These are phyloP conservation scores for Pituophis catenifer DNA, from an alignment of 2,113 vertebrate species.

Conservation along the genomic window DNA sequence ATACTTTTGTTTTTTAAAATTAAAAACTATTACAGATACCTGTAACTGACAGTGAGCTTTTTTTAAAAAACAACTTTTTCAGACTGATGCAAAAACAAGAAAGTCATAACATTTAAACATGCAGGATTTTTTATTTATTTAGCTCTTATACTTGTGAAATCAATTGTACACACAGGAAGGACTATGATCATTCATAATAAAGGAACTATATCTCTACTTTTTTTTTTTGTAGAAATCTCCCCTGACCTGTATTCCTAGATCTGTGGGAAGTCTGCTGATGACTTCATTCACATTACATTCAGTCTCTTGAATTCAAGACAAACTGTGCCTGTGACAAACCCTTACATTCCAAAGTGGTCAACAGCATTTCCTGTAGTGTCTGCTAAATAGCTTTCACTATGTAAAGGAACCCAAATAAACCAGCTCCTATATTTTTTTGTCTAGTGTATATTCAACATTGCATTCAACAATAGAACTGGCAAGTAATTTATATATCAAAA, in stretches of 20 bases:
- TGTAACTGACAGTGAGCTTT: not conserved
- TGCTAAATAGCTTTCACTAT: not conserved
- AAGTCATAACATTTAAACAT: constrained; percentile 23
- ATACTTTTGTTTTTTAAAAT: not conserved
- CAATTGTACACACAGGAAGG: not conserved
- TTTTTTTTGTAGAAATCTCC: not conserved
- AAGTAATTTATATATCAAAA: not conserved
- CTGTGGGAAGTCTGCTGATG: constrained; percentile 9
- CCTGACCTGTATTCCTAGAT: not conserved
- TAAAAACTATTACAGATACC: not conserved
- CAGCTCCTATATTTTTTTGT: not conserved
- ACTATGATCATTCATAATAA: not conserved
- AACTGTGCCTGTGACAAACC: not conserved
- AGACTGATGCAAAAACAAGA: constrained; percentile 53
- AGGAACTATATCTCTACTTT: constrained; percentile 6
- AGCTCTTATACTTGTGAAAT: constrained; percentile 29
- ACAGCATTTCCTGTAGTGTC: not conserved
- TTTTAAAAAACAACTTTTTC: not conserved
- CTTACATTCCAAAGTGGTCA: not conserved
- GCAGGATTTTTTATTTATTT: constrained; percentile 9
- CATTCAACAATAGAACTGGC: not conserved
- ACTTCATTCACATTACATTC: not conserved
- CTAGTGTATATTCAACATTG: not conserved
- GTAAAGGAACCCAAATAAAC: not conserved
- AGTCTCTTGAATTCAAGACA: not conserved